Conservation (phyloP, 1,140 invertebrate species). For the Hyles vespertilio region DNA sequence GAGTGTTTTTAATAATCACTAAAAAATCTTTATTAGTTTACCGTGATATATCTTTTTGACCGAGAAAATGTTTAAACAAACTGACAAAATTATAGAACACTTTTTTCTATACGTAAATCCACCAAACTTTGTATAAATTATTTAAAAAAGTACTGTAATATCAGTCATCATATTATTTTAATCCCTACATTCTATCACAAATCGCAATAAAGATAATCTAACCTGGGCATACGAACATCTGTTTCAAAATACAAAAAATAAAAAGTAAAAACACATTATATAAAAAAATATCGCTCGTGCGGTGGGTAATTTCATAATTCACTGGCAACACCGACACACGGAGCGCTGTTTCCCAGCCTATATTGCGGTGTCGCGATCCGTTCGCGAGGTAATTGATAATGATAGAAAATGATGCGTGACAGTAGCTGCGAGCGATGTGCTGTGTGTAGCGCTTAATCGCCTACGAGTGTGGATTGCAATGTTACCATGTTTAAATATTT, state of each 20-base stretch:
- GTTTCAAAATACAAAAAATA: too few relatives aligned
- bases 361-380: slow-evolving; percentile 29
- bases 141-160: too few relatives aligned
- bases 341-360: slow-evolving; percentile 39
- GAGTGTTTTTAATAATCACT: slow-evolving; percentile 1
- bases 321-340: slow-evolving; percentile 37
- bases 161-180: too few relatives aligned
- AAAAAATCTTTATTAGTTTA: slow-evolving; percentile 4
- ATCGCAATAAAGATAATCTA: too few relatives aligned
- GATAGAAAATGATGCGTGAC: slow-evolving; percentile 65
- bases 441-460: slow-evolving; percentile 37
- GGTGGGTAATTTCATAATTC: slow-evolving; percentile 41
- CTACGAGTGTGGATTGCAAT: slow-evolving; percentile 20
- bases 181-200: too few relatives aligned
- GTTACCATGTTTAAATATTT: slow-evolving; percentile 24
- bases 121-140: too few relatives aligned
- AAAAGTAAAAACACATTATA: too few relatives aligned
- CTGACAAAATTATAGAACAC: too few relatives aligned
- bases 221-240: too few relatives aligned
- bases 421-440: slow-evolving; percentile 59
- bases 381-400: slow-evolving; percentile 65
- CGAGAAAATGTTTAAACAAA: too few relatives aligned
- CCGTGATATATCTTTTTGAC: background rate
- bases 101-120: too few relatives aligned
- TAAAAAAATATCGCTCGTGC: background rate